Percentiles rank a stretch among this genome's conserved stretches.
Conservation (phyloP, 2,113 vertebrate genomes). For the Percopsis transmontana region DNA sequence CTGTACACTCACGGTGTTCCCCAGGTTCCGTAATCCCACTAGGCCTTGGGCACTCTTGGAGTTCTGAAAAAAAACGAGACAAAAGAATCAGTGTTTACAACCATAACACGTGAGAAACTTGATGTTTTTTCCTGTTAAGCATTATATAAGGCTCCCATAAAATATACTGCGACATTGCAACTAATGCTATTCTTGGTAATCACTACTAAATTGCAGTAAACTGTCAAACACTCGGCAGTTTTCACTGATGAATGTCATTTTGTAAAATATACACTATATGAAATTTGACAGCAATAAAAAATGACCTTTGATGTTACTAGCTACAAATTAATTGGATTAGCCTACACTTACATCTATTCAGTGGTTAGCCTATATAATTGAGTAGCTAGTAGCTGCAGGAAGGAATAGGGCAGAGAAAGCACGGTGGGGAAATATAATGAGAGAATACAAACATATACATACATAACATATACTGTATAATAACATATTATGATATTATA, state of each 20-base stretch:
- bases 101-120: constrained; percentile 8
- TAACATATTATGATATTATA: no score
- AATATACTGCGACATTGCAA: background rate
- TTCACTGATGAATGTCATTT: background rate
- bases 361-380: constrained; percentile 63
- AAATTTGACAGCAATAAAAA: constrained; percentile 1
- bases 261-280: constrained; percentile 35
- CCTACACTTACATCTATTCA: constrained; percentile 65
- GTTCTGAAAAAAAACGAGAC: constrained; percentile 78
- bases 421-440: no score
- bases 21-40: constrained; percentile 94
- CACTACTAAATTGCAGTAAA: constrained; percentile 35
- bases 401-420: no score
- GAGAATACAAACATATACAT: no score
- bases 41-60: constrained; percentile 92
- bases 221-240: constrained; percentile 23
- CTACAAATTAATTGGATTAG: constrained; percentile 33
- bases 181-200: constrained; percentile 29
- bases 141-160: background rate
- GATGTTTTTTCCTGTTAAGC: constrained; percentile 5
- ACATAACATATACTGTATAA: no score
- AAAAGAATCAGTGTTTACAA: constrained; percentile 34
- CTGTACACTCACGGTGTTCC: constrained; percentile 90
- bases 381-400: constrained; percentile 26
- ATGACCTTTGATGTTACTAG: constrained; percentile 44